Conservation (phyloP, 1,140 invertebrate species). For the Mycetomoellerius zeteki region DNA sequence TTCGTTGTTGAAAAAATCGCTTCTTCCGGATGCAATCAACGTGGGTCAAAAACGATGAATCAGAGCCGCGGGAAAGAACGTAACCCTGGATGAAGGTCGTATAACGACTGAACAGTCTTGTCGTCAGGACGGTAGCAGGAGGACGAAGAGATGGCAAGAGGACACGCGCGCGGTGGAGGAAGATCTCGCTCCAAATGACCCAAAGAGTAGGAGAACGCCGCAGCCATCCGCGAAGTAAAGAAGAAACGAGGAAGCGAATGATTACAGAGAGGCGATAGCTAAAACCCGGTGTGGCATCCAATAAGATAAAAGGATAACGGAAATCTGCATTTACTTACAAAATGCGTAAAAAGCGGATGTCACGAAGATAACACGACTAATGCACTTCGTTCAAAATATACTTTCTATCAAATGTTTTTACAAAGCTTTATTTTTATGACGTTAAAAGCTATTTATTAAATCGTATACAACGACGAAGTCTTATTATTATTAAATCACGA, state of each 20-base stretch:
- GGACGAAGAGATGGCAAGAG: constrained; percentile 54
- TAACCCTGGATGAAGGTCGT: constrained; percentile 68
- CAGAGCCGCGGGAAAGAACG: constrained; percentile 6
- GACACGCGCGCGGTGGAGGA: constrained; percentile 64
- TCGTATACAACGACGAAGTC: no score
- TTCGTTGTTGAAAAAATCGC: neutral
- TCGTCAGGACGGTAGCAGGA: constrained; percentile 66
- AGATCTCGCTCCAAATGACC: constrained; percentile 61
- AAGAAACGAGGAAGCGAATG: constrained; percentile 59
- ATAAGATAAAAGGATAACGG: constrained; percentile 36
- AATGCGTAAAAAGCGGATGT: neutral
- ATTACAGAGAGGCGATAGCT: constrained; percentile 53
- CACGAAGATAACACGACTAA: neutral
- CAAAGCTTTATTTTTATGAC: neutral
- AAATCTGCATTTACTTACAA: constrained; percentile 22
- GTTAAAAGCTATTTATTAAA: no score
- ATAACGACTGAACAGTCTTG: constrained; percentile 69
- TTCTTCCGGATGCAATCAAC: constrained; percentile 23
- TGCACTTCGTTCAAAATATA: constrained; percentile 64
- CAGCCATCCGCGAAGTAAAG: constrained; percentile 35
- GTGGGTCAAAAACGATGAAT: constrained; percentile 8
- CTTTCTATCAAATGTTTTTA: neutral
- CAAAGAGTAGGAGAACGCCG: constrained; percentile 56
- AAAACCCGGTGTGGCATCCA: neutral
- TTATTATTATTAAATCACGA: no score